Evolutionary conservation across 2,888 invertebrate genomes (phyloP).

Genomic region (Cephus runcator): DNA sequence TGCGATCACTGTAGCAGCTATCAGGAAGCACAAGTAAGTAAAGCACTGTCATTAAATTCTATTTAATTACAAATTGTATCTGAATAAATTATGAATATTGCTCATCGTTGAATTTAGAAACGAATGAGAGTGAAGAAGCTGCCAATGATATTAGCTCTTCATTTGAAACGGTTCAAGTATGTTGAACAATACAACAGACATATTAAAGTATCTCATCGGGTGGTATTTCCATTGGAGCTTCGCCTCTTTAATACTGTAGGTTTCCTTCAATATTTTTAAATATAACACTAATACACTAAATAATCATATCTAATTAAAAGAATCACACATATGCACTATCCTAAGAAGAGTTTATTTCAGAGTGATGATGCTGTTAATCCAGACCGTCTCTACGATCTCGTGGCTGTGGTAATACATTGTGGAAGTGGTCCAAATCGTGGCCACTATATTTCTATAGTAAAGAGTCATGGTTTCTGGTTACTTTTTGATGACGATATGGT

Average conservation of each 20-base stretch:
- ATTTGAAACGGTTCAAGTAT: conserved; percentile 97
- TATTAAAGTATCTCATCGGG: conserved; percentile 98
- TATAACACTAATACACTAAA: neutral
- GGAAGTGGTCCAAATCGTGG: conserved; percentile 99
- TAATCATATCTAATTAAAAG: neutral
- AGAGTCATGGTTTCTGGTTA: conserved; percentile 99
- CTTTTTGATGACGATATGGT: conserved; percentile 99
- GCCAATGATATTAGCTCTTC: conserved; percentile 96
- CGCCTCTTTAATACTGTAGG: conserved; percentile 96
- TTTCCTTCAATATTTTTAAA: conserved; percentile 42
- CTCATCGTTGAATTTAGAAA: conserved; percentile 67
- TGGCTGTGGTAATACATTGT: conserved; percentile 99
- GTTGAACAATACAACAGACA: conserved; percentile 99
- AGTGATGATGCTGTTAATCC: conserved; percentile 99
- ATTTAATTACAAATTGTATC: conserved; percentile 8
- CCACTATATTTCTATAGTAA: conserved; percentile 99
- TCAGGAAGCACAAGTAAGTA: conserved; percentile 90
- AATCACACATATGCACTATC: neutral
- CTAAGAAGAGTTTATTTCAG: conserved; percentile 67
- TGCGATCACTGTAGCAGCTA: conserved; percentile 99
- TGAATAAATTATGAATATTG: conserved; percentile 11
- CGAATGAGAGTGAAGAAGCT: conserved; percentile 98
- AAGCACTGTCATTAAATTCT: neutral
- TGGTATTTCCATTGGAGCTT: conserved; percentile 97
- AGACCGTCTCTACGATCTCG: conserved; percentile 97